Evolutionary conservation across 2,888 invertebrate genomes (phyloP).

Genomic region (Eutolmus rufibarbis): DNA sequence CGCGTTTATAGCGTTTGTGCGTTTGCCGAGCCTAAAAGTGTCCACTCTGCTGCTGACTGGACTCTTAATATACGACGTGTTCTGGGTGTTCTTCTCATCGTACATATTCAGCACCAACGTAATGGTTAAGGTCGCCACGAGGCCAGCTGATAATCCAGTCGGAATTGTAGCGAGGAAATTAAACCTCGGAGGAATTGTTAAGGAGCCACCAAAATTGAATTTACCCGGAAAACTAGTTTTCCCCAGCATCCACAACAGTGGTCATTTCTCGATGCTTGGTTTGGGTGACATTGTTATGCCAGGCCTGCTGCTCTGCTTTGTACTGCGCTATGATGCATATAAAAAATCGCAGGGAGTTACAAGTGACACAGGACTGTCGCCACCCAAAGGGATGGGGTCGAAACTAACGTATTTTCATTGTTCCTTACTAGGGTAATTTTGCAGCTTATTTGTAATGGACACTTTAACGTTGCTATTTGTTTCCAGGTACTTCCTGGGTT

Average conservation of each 20-base stretch:
- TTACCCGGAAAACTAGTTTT: conserved; percentile 97
- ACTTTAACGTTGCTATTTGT: neutral
- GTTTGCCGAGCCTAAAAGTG: conserved; percentile 93
- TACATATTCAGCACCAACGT: conserved; percentile 98
- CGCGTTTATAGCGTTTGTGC: conserved; percentile 95
- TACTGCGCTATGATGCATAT: conserved; percentile 95
- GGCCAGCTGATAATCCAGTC: conserved; percentile 91
- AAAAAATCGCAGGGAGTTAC: conserved; percentile 75
- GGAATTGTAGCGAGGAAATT: conserved; percentile 92
- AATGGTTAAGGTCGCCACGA: conserved; percentile 91
- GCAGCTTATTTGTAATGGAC: neutral
- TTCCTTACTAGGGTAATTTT: conserved; percentile 82
- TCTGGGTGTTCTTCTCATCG: conserved; percentile 99
- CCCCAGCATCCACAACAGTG: conserved; percentile 94
- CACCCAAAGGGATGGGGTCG: conserved; percentile 68
- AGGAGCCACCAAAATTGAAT: conserved; percentile 93
- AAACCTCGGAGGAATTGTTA: conserved; percentile 87
- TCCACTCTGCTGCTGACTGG: conserved; percentile 94
- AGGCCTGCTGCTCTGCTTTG: conserved; percentile 92
- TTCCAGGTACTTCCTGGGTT: conserved; percentile 83
- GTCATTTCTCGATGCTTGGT: conserved; percentile 96
- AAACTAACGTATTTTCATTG: conserved; percentile 96
- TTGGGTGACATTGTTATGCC: conserved; percentile 93
- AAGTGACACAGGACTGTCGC: conserved; percentile 67
- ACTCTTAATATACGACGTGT: conserved; percentile 93